phyloP scores from a whole-genome alignment of 2,888 invertebrate species.

The Laothoe populi region DNA sequence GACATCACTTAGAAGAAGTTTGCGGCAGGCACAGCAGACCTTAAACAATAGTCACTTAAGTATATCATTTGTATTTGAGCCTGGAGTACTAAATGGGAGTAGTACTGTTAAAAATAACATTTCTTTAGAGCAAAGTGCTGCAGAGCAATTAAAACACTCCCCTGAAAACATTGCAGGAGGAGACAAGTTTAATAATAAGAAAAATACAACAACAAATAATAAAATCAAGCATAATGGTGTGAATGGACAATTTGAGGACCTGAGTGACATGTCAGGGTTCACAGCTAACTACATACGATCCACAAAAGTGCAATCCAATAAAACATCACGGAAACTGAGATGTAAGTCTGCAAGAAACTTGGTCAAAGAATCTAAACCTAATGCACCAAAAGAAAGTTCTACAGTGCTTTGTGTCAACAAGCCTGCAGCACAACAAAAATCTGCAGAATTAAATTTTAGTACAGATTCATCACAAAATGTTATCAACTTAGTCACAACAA shows the following conservation, averaged over 20 bases:
- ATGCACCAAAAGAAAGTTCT: constrained; percentile 47
- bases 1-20: constrained; percentile 62
- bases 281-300: constrained; percentile 80
- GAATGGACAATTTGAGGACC: constrained; percentile 73
- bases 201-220: constrained; percentile 39
- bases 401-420: constrained; percentile 67
- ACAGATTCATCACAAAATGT: constrained; percentile 73
- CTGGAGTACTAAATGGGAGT: constrained; percentile 49
- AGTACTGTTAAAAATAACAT: constrained; percentile 42
- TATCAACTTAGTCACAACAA: constrained; percentile 63
- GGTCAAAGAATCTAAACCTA: constrained; percentile 57
- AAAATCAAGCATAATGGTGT: constrained; percentile 43
- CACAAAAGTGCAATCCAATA: constrained; percentile 68
- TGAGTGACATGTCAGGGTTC: constrained; percentile 79
- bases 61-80: constrained; percentile 61
- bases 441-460: constrained; percentile 59
- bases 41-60: constrained; percentile 58
- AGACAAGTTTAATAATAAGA: constrained; percentile 48
- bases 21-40: constrained; percentile 60
- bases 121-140: constrained; percentile 37
- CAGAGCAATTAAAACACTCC: constrained; percentile 40
- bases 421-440: constrained; percentile 51
- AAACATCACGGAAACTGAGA: constrained; percentile 62
- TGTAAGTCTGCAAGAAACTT: constrained; percentile 59
- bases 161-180: constrained; percentile 41